Conservation (phyloP, 2,113 vertebrate species). For the Ovis aries region DNA sequence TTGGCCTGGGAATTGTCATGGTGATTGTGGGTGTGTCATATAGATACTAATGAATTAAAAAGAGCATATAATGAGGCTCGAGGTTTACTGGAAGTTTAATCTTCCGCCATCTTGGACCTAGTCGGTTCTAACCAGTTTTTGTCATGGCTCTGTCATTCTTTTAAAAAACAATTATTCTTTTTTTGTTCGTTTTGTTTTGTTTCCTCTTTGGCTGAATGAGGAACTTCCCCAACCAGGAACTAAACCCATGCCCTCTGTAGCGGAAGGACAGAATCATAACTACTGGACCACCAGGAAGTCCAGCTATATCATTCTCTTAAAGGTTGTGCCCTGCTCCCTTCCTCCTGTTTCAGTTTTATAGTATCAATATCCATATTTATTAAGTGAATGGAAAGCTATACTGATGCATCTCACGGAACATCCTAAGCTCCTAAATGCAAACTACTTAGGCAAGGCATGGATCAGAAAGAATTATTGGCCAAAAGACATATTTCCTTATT, state of each 20-base stretch:
- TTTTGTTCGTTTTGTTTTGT: background rate
- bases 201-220: background rate
- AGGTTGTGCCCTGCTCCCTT: background rate
- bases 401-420: background rate
- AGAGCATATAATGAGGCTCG: background rate
- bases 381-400: background rate
- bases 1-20: background rate
- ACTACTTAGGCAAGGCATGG: background rate
- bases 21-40: background rate
- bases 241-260: background rate
- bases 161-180: background rate
- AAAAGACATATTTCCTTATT: background rate
- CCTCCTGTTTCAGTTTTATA: background rate
- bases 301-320: background rate
- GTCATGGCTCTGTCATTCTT: background rate
- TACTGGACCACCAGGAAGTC: background rate
- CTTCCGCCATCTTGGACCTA: background rate
- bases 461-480: background rate
- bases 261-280: background rate
- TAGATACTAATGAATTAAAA: background rate
- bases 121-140: background rate
- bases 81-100: background rate
- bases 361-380: background rate
- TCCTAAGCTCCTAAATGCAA: background rate
- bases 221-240: background rate